Evolutionary conservation across 2,888 invertebrate genomes (phyloP).

Genomic region (Isoperla grammatica): DNA sequence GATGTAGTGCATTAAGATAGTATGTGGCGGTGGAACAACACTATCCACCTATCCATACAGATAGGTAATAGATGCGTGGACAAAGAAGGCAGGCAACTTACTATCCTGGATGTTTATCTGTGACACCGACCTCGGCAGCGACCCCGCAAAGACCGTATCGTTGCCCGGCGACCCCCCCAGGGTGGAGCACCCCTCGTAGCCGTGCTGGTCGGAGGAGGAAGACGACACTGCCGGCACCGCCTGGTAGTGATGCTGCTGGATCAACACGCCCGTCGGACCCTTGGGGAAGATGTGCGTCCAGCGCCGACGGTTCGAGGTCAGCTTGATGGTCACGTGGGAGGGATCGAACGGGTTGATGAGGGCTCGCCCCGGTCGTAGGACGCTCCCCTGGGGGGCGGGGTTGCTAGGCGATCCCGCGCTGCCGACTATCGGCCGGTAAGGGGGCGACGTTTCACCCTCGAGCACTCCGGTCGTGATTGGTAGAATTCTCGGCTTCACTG

Average conservation of each 20-base stretch:
- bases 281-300: conserved; percentile 99
- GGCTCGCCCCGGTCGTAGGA: conserved; percentile 68
- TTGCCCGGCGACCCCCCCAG: conserved; percentile 22
- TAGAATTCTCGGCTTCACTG: conserved; percentile 32
- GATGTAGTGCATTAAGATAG: no score
- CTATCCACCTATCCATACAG: no score
- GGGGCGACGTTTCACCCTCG: conserved; percentile 51
- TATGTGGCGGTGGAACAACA: no score
- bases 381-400: conserved; percentile 33
- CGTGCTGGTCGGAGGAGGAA: conserved; percentile 23
- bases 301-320: conserved; percentile 88
- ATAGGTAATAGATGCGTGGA: no score
- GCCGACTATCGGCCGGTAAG: conserved; percentile 51
- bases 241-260: conserved; percentile 91
- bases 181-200: conserved; percentile 18
- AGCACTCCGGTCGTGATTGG: conserved; percentile 37
- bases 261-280: conserved; percentile 82
- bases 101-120: conserved; percentile 50
- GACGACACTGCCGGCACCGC: conserved; percentile 58
- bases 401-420: conserved; percentile 50
- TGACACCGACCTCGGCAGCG: conserved; percentile 40
- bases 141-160: conserved; percentile 1
- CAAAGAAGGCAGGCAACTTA: conserved; percentile 43
- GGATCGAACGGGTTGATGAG: conserved; percentile 98
- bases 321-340: conserved; percentile 91